A percentile compares a stretch with the other conserved stretches of the same genome.
These are phyloP conservation scores for Scarus forsteni DNA, from an alignment of 2,797 vertebrate genomes.

Conservation along the genomic window DNA sequence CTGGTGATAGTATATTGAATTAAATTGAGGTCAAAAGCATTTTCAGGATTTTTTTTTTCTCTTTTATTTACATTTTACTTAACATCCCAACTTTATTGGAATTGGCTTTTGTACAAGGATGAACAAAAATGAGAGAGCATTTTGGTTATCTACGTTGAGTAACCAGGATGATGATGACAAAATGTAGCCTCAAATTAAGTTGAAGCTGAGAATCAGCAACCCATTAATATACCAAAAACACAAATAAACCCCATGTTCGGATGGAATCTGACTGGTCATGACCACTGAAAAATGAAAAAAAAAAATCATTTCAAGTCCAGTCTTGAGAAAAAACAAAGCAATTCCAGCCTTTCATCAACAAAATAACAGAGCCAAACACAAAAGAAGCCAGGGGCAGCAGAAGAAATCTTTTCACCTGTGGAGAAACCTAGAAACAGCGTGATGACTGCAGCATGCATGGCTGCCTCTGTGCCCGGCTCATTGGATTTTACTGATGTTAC, in stretches of 20 bases:
- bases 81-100: too few species aligned
- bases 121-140: too few species aligned
- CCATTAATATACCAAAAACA: conserved; percentile 1
- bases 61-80: too few species aligned
- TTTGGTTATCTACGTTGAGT: too few species aligned
- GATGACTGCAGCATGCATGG: conserved; percentile 58
- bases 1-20: too few species aligned
- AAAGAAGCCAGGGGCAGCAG: conserved; percentile 14
- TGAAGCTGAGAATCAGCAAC: not conserved
- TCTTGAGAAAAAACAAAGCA: conserved; percentile 1
- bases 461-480: conserved; percentile 58
- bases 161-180: too few species aligned
- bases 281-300: too few species aligned
- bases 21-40: too few species aligned
- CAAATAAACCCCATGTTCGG: conserved; percentile 6
- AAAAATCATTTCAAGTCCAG: conserved; percentile 3
- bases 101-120: too few species aligned
- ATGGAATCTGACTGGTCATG: not conserved
- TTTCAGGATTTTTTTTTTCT: too few species aligned
- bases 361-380: conserved; percentile 2
- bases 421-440: conserved; percentile 32
- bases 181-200: too few species aligned
- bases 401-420: conserved; percentile 51
- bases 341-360: conserved; percentile 18
- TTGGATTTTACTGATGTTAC: conserved; percentile 62